These are phyloP conservation scores for Morinoia aosen DNA, from an alignment of 2,888 invertebrate genomes.

Conservation along the genomic window DNA sequence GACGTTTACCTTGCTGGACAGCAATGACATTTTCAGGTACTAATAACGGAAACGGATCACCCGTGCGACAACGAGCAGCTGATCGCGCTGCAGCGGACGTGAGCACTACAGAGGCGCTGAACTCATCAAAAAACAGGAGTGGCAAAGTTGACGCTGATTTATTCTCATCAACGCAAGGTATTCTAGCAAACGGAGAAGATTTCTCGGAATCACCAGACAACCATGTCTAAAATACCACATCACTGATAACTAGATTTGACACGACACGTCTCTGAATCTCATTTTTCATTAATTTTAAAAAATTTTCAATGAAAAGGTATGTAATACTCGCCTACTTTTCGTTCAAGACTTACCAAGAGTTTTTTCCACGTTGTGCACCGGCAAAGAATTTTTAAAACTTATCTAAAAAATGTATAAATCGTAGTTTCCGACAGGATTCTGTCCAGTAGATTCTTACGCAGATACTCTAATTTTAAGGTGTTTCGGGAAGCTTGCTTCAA, in stretches of 20 bases:
- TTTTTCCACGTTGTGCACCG: neutral
- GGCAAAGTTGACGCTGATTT: neutral
- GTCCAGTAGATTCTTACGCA: neutral
- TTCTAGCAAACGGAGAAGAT: conserved; percentile 1
- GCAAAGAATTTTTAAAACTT: neutral
- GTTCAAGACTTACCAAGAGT: too few species aligned
- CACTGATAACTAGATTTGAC: neutral
- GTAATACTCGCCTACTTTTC: too few species aligned
- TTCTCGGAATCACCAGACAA: neutral
- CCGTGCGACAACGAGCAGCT: neutral
- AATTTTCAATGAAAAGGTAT: too few species aligned
- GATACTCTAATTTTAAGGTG: neutral
- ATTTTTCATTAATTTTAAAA: too few species aligned
- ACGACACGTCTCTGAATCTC: neutral
- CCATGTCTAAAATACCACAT: neutral
- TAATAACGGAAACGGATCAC: neutral
- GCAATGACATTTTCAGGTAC: neutral
- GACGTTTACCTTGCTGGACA: conserved; percentile 36
- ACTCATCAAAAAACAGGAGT: neutral
- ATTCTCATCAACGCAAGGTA: neutral
- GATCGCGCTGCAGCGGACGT: neutral
- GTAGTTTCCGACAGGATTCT: neutral
- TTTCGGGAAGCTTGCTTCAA: neutral
- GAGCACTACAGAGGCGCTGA: neutral
- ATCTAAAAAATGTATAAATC: neutral